Evolutionary conservation across 2,797 vertebrate genomes (phyloP).

Genomic region (Alosa sapidissima): DNA sequence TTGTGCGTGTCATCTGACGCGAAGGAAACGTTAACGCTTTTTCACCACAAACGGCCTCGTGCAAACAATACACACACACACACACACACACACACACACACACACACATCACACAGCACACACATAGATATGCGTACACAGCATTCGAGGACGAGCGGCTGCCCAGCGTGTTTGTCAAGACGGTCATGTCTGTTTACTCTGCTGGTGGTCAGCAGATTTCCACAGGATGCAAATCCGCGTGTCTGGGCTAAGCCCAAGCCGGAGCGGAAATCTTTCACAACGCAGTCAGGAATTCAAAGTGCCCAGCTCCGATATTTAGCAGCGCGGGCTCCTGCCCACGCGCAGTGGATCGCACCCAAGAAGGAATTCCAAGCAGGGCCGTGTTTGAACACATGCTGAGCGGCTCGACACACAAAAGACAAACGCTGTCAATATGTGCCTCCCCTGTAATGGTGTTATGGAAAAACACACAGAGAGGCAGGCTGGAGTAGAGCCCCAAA

Average conservation of each 20-base stretch:
- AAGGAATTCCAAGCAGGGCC: slow-evolving; percentile 31
- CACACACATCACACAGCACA: background rate
- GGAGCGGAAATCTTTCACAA: slow-evolving; percentile 45
- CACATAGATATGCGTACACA: slow-evolving; percentile 27
- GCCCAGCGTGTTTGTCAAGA: slow-evolving; percentile 50
- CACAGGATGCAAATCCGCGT: slow-evolving; percentile 51
- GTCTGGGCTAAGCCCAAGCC: slow-evolving; percentile 36
- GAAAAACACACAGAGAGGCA: slow-evolving; percentile 5
- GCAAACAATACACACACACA: slow-evolving; percentile 31
- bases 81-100: slow-evolving; percentile 27
- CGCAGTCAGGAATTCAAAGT: slow-evolving; percentile 47
- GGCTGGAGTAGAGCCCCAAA: background rate
- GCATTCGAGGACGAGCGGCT: background rate
- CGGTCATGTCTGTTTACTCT: slow-evolving; percentile 55
- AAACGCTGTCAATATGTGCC: slow-evolving; percentile 51
- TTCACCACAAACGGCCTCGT: slow-evolving; percentile 1
- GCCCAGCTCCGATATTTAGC: slow-evolving; percentile 31
- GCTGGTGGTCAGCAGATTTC: slow-evolving; percentile 56
- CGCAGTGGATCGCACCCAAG: background rate
- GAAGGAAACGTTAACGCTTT: slow-evolving; percentile 34
- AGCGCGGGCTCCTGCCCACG: slow-evolving; percentile 27
- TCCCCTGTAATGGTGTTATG: slow-evolving; percentile 43
- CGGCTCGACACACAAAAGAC: slow-evolving; percentile 39
- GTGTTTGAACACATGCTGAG: slow-evolving; percentile 35
- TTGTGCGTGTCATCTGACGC: slow-evolving; percentile 28